phyloP scores from a whole-genome alignment of 2,113 vertebrate species.

The Gadus chalcogrammus region DNA sequence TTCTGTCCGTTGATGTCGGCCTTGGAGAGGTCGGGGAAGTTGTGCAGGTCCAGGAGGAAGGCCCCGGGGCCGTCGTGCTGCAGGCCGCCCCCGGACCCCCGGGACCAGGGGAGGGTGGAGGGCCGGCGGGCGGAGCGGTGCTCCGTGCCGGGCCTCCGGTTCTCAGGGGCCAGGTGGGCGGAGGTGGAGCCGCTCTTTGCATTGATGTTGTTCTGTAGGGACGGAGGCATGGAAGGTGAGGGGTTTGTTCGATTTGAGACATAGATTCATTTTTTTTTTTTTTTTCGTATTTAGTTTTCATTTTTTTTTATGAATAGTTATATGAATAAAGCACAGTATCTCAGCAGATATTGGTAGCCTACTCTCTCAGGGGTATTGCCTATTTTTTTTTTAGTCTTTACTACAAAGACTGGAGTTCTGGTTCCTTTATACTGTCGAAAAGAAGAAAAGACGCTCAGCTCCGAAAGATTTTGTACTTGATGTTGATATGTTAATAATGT shows the following conservation, averaged over 20 bases:
- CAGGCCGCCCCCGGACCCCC: slow-evolving; percentile 72
- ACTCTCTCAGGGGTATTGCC: no score
- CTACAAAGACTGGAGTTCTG: no score
- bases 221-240: slow-evolving; percentile 21
- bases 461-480: no score
- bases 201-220: slow-evolving; percentile 73
- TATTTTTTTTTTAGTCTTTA: no score
- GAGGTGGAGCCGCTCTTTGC: slow-evolving; percentile 66
- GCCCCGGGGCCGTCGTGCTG: slow-evolving; percentile 86
- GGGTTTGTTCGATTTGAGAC: no score
- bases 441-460: no score
- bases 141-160: slow-evolving; percentile 66
- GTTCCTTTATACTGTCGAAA: no score
- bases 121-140: slow-evolving; percentile 74
- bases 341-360: neutral
- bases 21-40: slow-evolving; percentile 95
- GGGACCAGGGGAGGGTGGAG: slow-evolving; percentile 73
- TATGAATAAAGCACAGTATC: neutral
- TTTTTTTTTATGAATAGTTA: neutral
- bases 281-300: no score
- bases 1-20: slow-evolving; percentile 96
- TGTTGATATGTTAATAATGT: no score
- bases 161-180: slow-evolving; percentile 70
- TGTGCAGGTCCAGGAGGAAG: slow-evolving; percentile 91
- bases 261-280: no score